Percentiles rank a stretch among this genome's conserved stretches.
Evolutionary conservation across 1,140 invertebrate genomes (phyloP).

Genomic region (Colletes latitarsis): DNA sequence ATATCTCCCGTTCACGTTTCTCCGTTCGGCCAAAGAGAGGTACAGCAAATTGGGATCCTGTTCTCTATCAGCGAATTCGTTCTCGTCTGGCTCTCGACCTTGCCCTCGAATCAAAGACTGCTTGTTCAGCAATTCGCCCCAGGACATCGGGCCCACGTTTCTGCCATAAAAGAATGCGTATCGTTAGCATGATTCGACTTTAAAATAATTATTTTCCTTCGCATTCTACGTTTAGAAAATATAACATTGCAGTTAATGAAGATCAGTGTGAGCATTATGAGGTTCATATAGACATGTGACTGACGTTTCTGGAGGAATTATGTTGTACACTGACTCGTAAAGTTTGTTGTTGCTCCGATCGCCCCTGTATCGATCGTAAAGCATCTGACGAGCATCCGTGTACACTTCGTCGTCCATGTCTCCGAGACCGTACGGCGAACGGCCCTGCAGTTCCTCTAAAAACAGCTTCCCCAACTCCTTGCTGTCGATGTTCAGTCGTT

Average conservation of each 20-base stretch:
- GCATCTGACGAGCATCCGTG: conserved; percentile 52
- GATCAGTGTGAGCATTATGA: too few relatives aligned
- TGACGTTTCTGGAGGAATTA: too few relatives aligned
- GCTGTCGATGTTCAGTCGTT: conserved; percentile 43
- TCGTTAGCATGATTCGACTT: background rate
- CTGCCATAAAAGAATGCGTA: conserved; percentile 11
- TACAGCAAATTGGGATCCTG: conserved; percentile 63
- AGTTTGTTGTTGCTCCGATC: conserved; percentile 62
- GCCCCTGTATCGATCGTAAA: conserved; percentile 61
- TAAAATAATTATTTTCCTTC: too few relatives aligned
- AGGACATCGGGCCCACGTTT: conserved; percentile 56
- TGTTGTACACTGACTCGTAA: conserved; percentile 50
- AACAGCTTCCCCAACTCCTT: conserved; percentile 63
- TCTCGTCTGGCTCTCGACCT: conserved; percentile 46
- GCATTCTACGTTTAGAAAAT: too few relatives aligned
- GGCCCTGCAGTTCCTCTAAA: conserved; percentile 59
- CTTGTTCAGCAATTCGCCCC: conserved; percentile 53
- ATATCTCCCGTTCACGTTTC: conserved; percentile 73
- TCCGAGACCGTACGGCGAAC: conserved; percentile 38
- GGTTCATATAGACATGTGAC: too few relatives aligned
- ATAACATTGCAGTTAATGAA: too few relatives aligned
- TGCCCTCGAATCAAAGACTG: conserved; percentile 11
- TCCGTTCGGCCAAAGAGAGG: conserved; percentile 60
- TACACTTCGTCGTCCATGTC: conserved; percentile 60
- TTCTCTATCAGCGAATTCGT: conserved; percentile 59